Base-by-base conservation (phyloP, 2,888 invertebrate genomes). In the Synergus itoensis region DNA sequence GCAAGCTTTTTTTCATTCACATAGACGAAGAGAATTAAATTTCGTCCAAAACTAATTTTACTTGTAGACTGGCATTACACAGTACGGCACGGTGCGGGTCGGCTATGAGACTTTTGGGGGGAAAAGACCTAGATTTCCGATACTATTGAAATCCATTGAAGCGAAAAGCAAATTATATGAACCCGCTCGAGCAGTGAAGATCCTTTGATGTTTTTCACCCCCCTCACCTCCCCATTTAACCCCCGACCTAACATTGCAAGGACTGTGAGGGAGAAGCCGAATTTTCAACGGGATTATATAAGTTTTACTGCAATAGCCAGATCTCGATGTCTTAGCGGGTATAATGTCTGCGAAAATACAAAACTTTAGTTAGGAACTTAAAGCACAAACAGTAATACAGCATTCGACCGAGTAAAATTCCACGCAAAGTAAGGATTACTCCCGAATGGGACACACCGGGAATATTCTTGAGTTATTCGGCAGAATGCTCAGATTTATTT, bases 161-260 rank as follows among this genome's bases (percentile, higher is more conserved):
- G 90, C 90, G 91, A 90, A 91, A 91, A 89, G 90, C 90, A 91
- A 91, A 91, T 91, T 91, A 91, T 91, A 90, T 87, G 88, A 90
- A 87, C 88, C 87, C 88, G 84, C 84, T 87, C 82, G 86, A 88
- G 86, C 86, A 85, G 82, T 83, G 82, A 83, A 84, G 81, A 82
- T 84, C 88, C 90, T 90, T 90, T 90, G 91, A 91, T 91, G 89
- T 91, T 90, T 86, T 84, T 84, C 79, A 77, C 65, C 67, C 21
- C 43, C 41, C 43, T 12, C n/a, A n/a, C 77, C 48, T 60, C n/a
- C 63, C 18, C 28, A 57, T 40, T 73, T 63, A 21, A 9, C 78
- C 21, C 63, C 62, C 76, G 36, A 57, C 9, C 36, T 78, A 73
- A 69, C 45, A 43, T 69, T 45, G 43, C 67, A 45, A 69, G 67